These are phyloP conservation scores for Virgularia gustaviana DNA, from an alignment of 92 coral and sea anemone species.

Conservation along the genomic window DNA sequence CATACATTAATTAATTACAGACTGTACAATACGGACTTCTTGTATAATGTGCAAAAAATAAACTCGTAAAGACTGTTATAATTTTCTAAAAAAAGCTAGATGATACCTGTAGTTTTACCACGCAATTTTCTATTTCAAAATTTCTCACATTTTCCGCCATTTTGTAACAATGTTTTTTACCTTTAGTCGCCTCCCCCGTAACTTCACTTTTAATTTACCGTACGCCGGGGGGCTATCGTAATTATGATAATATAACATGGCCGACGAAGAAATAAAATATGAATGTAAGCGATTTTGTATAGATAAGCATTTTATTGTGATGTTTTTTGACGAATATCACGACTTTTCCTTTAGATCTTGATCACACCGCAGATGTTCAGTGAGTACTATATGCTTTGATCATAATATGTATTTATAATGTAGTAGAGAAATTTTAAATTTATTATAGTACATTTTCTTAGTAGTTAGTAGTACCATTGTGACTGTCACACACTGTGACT, in stretches of 20 bases:
- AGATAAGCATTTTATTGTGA: not conserved
- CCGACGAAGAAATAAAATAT: conserved; percentile 51
- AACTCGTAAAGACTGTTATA: not conserved
- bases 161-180: not conserved
- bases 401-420: not conserved
- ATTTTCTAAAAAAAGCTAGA: not conserved
- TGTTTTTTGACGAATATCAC: not conserved
- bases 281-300: conserved; percentile 62
- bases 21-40: not conserved
- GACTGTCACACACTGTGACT: no score
- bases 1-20: no score
- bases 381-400: conserved; percentile 41
- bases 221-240: not conserved
- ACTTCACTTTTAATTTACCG: not conserved
- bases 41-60: not conserved
- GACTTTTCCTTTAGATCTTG: conserved; percentile 58
- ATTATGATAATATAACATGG: conserved; percentile 1
- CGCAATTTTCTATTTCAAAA: not conserved
- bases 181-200: not conserved
- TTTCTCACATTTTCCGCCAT: not conserved
- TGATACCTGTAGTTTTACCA: not conserved
- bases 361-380: conserved; percentile 99
- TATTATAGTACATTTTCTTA: conserved; percentile 13
- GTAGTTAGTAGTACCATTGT: no score
- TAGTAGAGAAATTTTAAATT: not conserved